Evolutionary conservation across 2,113 vertebrate species (phyloP).

Genomic region (Sorex araneus): DNA sequence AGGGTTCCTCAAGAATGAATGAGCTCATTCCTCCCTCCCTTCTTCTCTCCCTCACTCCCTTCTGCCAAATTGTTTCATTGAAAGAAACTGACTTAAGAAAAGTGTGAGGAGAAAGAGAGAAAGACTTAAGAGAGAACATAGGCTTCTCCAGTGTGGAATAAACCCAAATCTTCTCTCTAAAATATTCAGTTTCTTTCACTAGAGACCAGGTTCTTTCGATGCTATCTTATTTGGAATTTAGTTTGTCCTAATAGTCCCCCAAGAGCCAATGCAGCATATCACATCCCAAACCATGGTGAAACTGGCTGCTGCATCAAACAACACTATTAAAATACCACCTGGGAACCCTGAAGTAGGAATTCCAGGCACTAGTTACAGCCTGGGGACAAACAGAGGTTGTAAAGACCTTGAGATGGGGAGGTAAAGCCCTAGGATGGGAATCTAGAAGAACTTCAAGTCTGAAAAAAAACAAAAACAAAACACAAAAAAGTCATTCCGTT

Average conservation of each 20-base stretch:
- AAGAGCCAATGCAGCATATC: slow-evolving; percentile 38
- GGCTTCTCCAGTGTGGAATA: too few relatives aligned
- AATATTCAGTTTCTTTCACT: not conserved
- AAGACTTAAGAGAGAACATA: too few relatives aligned
- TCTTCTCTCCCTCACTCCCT: not conserved
- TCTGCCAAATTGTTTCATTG: too few relatives aligned
- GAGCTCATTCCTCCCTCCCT: too few relatives aligned
- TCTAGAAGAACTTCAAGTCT: slow-evolving; percentile 56
- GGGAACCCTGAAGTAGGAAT: slow-evolving; percentile 66
- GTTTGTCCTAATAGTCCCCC: slow-evolving; percentile 72
- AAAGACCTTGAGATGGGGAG: slow-evolving; percentile 50
- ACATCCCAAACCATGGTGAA: slow-evolving; percentile 63
- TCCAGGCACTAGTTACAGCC: slow-evolving; percentile 54
- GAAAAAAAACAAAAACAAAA: not conserved
- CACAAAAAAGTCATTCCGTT: not conserved
- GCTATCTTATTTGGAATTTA: slow-evolving; percentile 71
- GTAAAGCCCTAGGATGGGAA: not conserved
- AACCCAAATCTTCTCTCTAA: not conserved
- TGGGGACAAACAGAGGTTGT: slow-evolving; percentile 54
- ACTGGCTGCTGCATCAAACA: slow-evolving; percentile 77
- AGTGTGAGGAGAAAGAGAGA: too few relatives aligned
- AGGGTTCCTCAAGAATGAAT: not conserved
- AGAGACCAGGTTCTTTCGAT: slow-evolving; percentile 49
- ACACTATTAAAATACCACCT: slow-evolving; percentile 77
- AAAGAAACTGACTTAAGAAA: too few relatives aligned